Evolutionary conservation across 2,113 vertebrate genomes (phyloP).

Genomic region (Xyliphius kryptos): DNA sequence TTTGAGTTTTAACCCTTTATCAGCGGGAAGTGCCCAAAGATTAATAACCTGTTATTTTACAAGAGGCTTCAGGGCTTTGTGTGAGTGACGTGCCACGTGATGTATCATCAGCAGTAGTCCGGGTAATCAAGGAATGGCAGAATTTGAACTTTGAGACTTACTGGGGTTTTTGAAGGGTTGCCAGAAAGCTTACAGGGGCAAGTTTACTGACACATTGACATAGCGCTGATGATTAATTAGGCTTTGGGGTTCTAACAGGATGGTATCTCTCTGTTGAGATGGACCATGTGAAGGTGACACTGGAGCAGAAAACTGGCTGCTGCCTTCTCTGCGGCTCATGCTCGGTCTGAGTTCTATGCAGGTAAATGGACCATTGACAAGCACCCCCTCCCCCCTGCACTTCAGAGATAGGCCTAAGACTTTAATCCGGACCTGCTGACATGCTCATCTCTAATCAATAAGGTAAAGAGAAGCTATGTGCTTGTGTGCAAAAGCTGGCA

Average conservation of each 20-base stretch:
- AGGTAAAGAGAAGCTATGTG: constrained; percentile 63
- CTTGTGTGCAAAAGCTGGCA: constrained; percentile 55
- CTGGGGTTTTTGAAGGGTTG: constrained; percentile 41
- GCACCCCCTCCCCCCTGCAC: constrained; percentile 43
- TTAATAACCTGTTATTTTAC: constrained; percentile 24
- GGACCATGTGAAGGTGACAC: constrained; percentile 63
- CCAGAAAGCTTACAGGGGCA: constrained; percentile 38
- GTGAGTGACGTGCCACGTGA: constrained; percentile 17
- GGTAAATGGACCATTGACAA: constrained; percentile 64
- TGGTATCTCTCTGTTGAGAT: constrained; percentile 36
- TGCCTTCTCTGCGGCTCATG: constrained; percentile 48
- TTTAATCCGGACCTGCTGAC: constrained; percentile 69
- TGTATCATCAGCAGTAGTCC: constrained; percentile 17
- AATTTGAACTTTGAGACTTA: constrained; percentile 47
- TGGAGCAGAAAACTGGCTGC: constrained; percentile 43
- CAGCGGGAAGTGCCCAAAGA: background rate
- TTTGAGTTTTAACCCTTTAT: too few relatives aligned
- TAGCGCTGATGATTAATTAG: constrained; percentile 56
- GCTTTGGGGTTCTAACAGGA: constrained; percentile 46
- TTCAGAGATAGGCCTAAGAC: constrained; percentile 71
- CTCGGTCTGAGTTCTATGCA: constrained; percentile 53
- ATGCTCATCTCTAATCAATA: constrained; percentile 70
- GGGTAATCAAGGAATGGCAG: constrained; percentile 26
- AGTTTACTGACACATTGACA: constrained; percentile 53
- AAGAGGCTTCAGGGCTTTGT: constrained; percentile 12